Evolutionary conservation across 2,113 vertebrate species (phyloP), one percentile per base, ranked within the genome.

Genomic region (Choloepus hoffmanni): DNA sequence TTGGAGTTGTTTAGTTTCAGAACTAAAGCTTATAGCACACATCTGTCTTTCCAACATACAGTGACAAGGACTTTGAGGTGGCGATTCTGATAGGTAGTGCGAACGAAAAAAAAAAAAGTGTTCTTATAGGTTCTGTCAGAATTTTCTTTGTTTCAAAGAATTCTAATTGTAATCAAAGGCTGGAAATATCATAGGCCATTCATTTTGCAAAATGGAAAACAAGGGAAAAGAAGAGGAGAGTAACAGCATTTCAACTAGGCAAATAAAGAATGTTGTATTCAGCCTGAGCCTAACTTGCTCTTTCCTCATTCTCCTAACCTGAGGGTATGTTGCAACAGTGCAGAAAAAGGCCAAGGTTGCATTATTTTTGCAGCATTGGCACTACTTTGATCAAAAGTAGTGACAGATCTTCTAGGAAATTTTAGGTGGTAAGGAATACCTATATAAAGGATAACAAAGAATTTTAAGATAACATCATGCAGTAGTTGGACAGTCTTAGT

Each of bases 181-280:
- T 93, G 74, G 73, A 87, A 84, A 67, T 91, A 15, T 77, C 93
- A 45, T 11, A 62, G 21, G 74, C 28, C 36, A 67, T 86, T 60
- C 40, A 74, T 73, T 89, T 43, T 96, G 45, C 8, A 55, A 36
- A 45, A 81, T 48, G 33, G 40, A 36, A 62, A 84, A 88, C 16
- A 21, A 63, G 21, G 33, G 30, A 43, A 62, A 30, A 77, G 23
- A 62, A 30, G 28, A 11, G 5, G 53, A 19, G 24, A 65, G 6
- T 48, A 24, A 7, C 4, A 7, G 23, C 6, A 3, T 24, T 43
- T 50, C 24, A 13, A 63, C 50, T 45, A 7, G 76, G 50, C 8
- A 79, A 15, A 0, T 40, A 28, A 55, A 30, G n/a, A 45, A 67
- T 3, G 4, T 16, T 4, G 8, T 45, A 14, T 82, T 70, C 23